phyloP scores from a whole-genome alignment of 2,888 invertebrate species.

The Chesias legatella region DNA sequence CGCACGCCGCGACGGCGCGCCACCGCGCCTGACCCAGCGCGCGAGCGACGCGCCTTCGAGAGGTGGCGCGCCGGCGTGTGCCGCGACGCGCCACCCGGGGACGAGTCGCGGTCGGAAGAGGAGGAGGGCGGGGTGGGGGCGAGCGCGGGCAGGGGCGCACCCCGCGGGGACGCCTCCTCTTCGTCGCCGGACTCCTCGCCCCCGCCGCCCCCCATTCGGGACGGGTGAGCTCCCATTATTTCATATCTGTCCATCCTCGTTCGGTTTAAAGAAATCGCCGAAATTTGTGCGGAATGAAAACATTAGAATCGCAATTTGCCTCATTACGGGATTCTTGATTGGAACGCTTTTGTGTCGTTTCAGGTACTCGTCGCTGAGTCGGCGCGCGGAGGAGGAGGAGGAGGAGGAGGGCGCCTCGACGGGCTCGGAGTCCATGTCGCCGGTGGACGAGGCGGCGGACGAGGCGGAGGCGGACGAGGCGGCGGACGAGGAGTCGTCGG shows the following conservation, averaged over 20 bases:
- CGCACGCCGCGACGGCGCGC: slow-evolving; percentile 50
- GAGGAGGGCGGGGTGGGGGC: slow-evolving; percentile 36
- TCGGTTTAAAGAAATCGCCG: too few species aligned
- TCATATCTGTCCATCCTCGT: too few species aligned
- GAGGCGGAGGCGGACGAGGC: slow-evolving; percentile 8
- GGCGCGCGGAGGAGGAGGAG: slow-evolving; percentile 37
- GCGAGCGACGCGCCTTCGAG: slow-evolving; percentile 61
- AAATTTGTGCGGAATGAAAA: too few species aligned
- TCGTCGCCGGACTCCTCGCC: slow-evolving; percentile 20
- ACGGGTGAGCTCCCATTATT: slow-evolving; percentile 12
- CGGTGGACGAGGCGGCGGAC: slow-evolving; percentile 13
- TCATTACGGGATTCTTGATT: too few species aligned
- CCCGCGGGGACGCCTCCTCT: too few species aligned
- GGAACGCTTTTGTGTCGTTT: too few species aligned
- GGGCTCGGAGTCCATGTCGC: slow-evolving; percentile 37
- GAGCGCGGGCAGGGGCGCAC: slow-evolving; percentile 9
- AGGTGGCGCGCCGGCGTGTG: slow-evolving; percentile 59
- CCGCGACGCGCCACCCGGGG: slow-evolving; percentile 42
- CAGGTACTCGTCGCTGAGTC: slow-evolving; percentile 20
- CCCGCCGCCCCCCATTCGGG: slow-evolving; percentile 24
- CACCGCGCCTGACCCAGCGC: slow-evolving; percentile 40
- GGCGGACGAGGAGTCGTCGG: slow-evolving; percentile 18
- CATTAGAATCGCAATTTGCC: too few species aligned
- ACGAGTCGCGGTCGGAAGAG: slow-evolving; percentile 51
- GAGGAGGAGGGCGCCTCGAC: slow-evolving; percentile 31